phyloP scores from a whole-genome alignment of 1,140 invertebrate genomes.

The Ganaspis sp. region DNA sequence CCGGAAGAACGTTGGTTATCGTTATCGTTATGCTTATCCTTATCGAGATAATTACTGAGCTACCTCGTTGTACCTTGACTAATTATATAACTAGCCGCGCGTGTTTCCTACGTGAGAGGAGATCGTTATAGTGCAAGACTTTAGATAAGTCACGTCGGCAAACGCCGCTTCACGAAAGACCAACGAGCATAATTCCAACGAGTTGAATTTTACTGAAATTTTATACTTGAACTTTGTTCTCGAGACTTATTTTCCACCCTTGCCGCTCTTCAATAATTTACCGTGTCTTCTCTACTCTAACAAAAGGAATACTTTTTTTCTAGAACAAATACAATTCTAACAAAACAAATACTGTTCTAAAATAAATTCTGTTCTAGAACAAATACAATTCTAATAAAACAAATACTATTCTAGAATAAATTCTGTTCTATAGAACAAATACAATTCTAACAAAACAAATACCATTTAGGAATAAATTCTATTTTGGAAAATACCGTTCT shows the following conservation, averaged over 20 bases:
- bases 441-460: too few species aligned
- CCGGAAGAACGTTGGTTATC: slow-evolving; percentile 41
- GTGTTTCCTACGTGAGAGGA: slow-evolving; percentile 13
- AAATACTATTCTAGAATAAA: too few species aligned
- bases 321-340: not conserved
- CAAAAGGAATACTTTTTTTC: not conserved
- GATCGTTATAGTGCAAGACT: slow-evolving; percentile 17
- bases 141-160: slow-evolving; percentile 26
- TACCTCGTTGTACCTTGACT: slow-evolving; percentile 36
- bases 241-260: not conserved
- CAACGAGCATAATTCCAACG: slow-evolving; percentile 1
- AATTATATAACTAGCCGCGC: slow-evolving; percentile 36
- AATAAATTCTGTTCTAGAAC: too few species aligned
- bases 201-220: not conserved
- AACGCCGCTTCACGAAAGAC: slow-evolving; percentile 21
- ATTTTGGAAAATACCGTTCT: too few species aligned
- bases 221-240: slow-evolving; percentile 8
- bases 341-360: too few species aligned
- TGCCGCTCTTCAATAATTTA: not conserved
- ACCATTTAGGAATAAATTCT: too few species aligned
- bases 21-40: slow-evolving; percentile 32
- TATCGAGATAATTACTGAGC: slow-evolving; percentile 31
- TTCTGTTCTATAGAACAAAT: too few species aligned
- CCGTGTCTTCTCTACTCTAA: not conserved
- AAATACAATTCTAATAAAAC: too few species aligned